These are phyloP conservation scores for Sparus aurata DNA, from an alignment of 2,797 vertebrate genomes.

Conservation along the genomic window DNA sequence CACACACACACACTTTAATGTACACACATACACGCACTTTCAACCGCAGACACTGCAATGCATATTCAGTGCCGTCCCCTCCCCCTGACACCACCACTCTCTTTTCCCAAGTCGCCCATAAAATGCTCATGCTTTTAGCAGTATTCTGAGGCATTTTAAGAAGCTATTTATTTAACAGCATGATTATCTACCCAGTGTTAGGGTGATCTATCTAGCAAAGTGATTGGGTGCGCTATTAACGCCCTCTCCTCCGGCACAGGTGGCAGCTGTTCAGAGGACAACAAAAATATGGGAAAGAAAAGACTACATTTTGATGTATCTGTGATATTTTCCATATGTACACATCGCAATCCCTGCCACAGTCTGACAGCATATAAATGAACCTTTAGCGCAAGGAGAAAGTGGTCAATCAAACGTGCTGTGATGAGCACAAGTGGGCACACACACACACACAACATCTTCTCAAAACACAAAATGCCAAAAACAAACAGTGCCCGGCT, in stretches of 20 bases:
- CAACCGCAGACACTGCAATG: constrained; percentile 42
- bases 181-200: constrained; percentile 71
- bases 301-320: constrained; percentile 36
- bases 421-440: constrained; percentile 47
- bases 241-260: constrained; percentile 62
- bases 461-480: constrained; percentile 39
- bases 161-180: constrained; percentile 74
- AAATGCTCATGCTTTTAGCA: constrained; percentile 69
- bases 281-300: not conserved
- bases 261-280: constrained; percentile 67
- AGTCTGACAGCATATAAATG: constrained; percentile 51
- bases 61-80: constrained; percentile 51
- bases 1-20: constrained; percentile 7
- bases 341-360: constrained; percentile 25
- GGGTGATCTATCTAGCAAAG: constrained; percentile 57
- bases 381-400: constrained; percentile 42
- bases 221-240: constrained; percentile 58
- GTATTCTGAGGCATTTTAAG: constrained; percentile 71
- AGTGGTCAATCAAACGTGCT: constrained; percentile 55
- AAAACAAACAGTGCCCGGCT: constrained; percentile 38
- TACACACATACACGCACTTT: constrained; percentile 19
- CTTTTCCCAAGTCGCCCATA: constrained; percentile 65
- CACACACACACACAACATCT: constrained; percentile 2
- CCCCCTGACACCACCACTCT: constrained; percentile 42
- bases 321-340: constrained; percentile 39